Conservation (phyloP, 1,140 invertebrate genomes). For the Micrasema minimum region DNA sequence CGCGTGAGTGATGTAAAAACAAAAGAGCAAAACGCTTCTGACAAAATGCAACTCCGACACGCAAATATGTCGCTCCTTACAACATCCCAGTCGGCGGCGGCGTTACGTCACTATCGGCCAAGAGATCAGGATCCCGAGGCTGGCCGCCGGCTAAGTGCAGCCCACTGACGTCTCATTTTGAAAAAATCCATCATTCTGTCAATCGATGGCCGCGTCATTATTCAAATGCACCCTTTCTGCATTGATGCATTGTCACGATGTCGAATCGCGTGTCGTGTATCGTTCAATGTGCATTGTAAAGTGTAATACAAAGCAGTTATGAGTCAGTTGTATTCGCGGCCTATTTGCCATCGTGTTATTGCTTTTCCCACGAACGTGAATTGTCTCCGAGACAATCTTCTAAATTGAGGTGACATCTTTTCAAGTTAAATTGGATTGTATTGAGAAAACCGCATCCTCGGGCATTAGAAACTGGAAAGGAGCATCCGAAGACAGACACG, state of each 20-base stretch:
- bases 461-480: no score
- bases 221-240: constrained; percentile 41
- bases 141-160: constrained; percentile 2
- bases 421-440: no score
- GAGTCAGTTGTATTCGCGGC: constrained; percentile 16
- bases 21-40: constrained; percentile 45
- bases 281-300: constrained; percentile 11
- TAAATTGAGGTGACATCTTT: constrained; percentile 3
- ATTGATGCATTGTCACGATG: constrained; percentile 37
- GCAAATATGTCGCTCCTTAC: constrained; percentile 50
- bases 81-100: constrained; percentile 30
- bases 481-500: no score
- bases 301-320: neutral
- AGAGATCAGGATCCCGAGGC: constrained; percentile 10
- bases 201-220: constrained; percentile 36
- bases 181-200: constrained; percentile 32
- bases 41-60: constrained; percentile 48
- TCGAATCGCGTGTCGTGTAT: constrained; percentile 25
- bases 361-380: constrained; percentile 4
- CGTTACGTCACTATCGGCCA: constrained; percentile 21
- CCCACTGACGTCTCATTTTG: constrained; percentile 38
- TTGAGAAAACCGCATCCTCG: no score
- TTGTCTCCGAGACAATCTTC: neutral
- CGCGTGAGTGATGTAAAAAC: constrained; percentile 38
- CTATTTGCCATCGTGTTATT: constrained; percentile 34